Evolutionary conservation across 2,797 vertebrate species (phyloP), one percentile per base, ranked within the genome.

Genomic region (Notamacropus eugenii): DNA sequence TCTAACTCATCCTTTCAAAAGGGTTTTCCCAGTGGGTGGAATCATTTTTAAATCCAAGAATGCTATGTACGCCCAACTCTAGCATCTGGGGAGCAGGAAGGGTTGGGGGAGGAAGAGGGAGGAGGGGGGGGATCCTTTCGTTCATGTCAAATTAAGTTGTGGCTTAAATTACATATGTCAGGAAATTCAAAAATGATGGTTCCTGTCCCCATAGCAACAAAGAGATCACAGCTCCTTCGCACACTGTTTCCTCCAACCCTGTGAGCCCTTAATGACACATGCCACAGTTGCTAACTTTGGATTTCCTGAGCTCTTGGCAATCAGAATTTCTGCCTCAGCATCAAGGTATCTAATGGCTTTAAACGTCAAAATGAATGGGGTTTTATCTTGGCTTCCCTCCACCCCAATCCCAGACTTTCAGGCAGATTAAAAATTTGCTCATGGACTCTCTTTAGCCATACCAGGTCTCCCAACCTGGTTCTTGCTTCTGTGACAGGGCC

Each of bases 1-100:
- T 95, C 92, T 93, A 96, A 27, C 40, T 87, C 40, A 87, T 87
- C 74, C 74, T 22, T 50, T 87, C 22, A 27, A 9, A 50, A 87
- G 40, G 74, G 40, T 87, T 87, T 87, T 87, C 40, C 24, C 74
- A 87, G 74, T 46, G 40, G 74, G 74, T 46, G 40, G 74, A 87
- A 87, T 87, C 0, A 87, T 87, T 87, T 87, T 87, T 24, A 50
- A 27, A 87, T 87, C 40, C 74, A 87, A 87, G 40, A 87, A 87
- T 50, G 74, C 74, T 87, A 11, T 46, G 40, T 46, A 82, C 46
- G n/a, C 74, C 40, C 40, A 46, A 46, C 8, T 10, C 74, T 40
- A 87, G 40, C 40, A 87, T 87, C 74, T 87, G 74, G 74, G 74
- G 74, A 46, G 24, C 24, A 50, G 40, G 74, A 40, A 87, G 9